Base-by-base conservation (phyloP, 2,797 vertebrate genomes). In the Falco cherrug region DNA sequence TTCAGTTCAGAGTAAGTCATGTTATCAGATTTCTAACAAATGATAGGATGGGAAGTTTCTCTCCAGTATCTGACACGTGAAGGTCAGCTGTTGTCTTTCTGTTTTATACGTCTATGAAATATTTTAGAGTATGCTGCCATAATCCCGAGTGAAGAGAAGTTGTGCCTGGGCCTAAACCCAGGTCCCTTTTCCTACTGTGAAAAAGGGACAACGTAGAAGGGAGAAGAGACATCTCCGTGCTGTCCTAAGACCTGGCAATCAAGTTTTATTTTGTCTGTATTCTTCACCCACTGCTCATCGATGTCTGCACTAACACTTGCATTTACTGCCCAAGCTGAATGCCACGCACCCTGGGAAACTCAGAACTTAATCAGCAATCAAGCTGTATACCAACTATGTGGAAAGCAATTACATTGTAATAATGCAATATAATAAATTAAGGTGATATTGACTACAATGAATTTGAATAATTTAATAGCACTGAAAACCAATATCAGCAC, bases 401-500 rank as follows among this genome's bases (percentile, higher is more conserved):
- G 43, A 89, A 90, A 94, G 56, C 59, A 87, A 77, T 93, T 82
- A 63, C 14, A 29, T 10, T 91, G 19, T 48, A 93, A 80, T 87
- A 86, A 95, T 53, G 29, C 37, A 68, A 15, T 80, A 37, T 63
- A 57, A 92, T 92, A 87, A 94, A 93, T 95, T 84, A 82, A 39
- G 71, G 47, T 92, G 39, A n/a, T 89, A 76, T 71, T 80, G 78
- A 84, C 77, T 80, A 31, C 56, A 77, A 77, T 80, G 51, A 94
- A 80, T 89, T 79, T 94, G 71, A 95, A 90, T 95, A 93, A 94
- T 96, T 94, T 95, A 95, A 83, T 93, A 39, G 29, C 17, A 28
- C 69, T 87, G 81, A 80, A 95, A 97, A 87, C 31, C 63, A 92
- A n/a, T 93, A 93, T 70, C 64, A 93, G 67, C 64, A 16, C 29